A percentile compares a stretch with the other conserved stretches of the same genome.
phyloP scores from a whole-genome alignment of 1,140 invertebrate species.

The Dufourea novaeangliae region DNA sequence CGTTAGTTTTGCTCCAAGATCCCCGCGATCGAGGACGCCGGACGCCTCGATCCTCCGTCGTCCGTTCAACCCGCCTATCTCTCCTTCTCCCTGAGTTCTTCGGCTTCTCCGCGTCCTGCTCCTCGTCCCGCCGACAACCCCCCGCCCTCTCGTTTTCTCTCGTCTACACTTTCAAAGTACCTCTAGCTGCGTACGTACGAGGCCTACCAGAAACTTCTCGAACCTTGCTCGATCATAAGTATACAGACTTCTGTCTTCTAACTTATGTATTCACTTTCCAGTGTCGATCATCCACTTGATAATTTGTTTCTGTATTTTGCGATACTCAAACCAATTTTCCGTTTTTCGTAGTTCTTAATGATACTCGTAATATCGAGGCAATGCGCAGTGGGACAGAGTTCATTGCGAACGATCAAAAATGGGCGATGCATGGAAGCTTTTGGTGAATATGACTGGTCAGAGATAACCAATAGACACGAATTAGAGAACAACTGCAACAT shows the following conservation, averaged over 20 bases:
- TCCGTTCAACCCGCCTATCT: constrained; percentile 71
- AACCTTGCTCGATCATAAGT: background rate
- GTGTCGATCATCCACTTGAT: too few species aligned
- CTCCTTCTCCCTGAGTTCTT: constrained; percentile 47
- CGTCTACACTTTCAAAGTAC: constrained; percentile 44
- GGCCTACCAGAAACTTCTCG: constrained; percentile 38
- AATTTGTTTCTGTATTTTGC: background rate
- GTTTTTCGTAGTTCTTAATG: too few species aligned
- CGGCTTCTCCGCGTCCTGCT: constrained; percentile 29
- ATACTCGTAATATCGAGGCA: too few species aligned
- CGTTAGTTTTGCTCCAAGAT: constrained; percentile 70
- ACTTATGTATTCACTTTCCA: background rate
- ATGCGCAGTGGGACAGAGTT: too few species aligned
- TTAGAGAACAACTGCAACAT: too few species aligned
- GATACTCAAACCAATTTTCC: background rate
- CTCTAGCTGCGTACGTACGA: constrained; percentile 11
- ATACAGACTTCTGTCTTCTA: background rate
- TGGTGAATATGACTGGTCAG: too few species aligned
- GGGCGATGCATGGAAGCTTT: too few species aligned
- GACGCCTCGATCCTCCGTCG: constrained; percentile 65
- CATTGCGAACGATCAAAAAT: too few species aligned
- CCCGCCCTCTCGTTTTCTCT: background rate
- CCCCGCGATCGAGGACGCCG: constrained; percentile 70
- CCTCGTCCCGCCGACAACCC: background rate
- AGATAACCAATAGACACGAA: too few species aligned